Conservation (phyloP, 92 coral and sea anemone species). For the Diadumene lineata region DNA sequence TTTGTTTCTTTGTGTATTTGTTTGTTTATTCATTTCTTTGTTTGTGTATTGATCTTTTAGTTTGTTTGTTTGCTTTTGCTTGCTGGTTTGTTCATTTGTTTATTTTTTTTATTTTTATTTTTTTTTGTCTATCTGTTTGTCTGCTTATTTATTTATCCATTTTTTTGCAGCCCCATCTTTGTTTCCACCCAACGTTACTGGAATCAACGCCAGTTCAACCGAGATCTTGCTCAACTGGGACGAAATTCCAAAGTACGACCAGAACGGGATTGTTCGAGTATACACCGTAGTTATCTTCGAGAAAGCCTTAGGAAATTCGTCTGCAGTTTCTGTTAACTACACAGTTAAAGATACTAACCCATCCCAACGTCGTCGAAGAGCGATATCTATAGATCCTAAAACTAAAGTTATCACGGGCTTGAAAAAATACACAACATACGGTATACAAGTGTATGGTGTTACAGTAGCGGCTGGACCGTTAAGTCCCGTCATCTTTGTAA, state of each 20-base stretch:
- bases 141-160: neutral
- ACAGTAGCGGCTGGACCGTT: conserved; percentile 51
- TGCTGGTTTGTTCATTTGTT: too few species aligned
- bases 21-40: too few species aligned
- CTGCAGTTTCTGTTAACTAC: neutral
- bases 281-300: neutral
- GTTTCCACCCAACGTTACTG: conserved; percentile 8
- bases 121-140: too few species aligned
- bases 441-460: conserved; percentile 43
- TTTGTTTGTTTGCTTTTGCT: too few species aligned
- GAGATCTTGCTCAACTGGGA: neutral
- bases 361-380: conserved; percentile 21
- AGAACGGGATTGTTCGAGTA: neutral
- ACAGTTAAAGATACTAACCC: neutral
- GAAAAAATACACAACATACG: conserved; percentile 48
- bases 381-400: conserved; percentile 2
- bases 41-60: too few species aligned
- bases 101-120: too few species aligned
- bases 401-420: conserved; percentile 37
- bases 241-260: conserved; percentile 5
- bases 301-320: neutral
- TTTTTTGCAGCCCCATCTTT: conserved; percentile 6
- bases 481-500: conserved; percentile 46
- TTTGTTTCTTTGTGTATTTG: too few species aligned
- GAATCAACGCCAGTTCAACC: conserved; percentile 8